Evolutionary conservation across 2,888 invertebrate species (phyloP).

Genomic region (Athalia circularis): DNA sequence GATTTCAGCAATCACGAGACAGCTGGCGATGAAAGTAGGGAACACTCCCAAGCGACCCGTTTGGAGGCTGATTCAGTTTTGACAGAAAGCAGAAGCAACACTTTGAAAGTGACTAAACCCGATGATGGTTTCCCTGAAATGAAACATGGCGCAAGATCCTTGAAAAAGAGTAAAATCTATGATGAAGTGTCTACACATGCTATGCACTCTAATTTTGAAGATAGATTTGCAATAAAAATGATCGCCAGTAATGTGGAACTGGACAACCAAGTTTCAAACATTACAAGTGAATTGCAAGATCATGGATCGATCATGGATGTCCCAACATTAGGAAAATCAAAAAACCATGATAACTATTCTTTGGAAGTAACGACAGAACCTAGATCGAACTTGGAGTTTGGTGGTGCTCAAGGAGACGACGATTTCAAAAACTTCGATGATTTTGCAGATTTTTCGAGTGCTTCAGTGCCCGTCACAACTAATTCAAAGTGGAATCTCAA

Average conservation of each 20-base stretch:
- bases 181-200: slow-evolving; percentile 26
- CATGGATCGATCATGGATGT: neutral
- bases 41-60: neutral
- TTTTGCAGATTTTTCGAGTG: slow-evolving; percentile 68
- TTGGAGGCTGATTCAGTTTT: too few species aligned
- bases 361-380: neutral
- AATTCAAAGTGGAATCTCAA: slow-evolving; percentile 55
- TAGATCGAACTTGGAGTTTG: neutral
- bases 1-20: slow-evolving; percentile 14
- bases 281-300: neutral
- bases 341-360: neutral
- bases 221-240: neutral
- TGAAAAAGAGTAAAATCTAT: neutral
- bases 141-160: neutral
- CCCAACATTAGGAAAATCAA: too few species aligned
- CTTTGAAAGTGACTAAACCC: neutral
- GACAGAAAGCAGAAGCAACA: too few species aligned
- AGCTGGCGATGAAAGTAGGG: neutral
- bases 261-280: neutral
- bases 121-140: neutral
- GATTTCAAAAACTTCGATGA: neutral
- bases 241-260: neutral
- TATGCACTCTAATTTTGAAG: slow-evolving; percentile 19
- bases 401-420: neutral
- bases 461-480: slow-evolving; percentile 44